Base-by-base conservation (phyloP, 2,113 vertebrate species). In the Eretmodus cyanostictus region DNA sequence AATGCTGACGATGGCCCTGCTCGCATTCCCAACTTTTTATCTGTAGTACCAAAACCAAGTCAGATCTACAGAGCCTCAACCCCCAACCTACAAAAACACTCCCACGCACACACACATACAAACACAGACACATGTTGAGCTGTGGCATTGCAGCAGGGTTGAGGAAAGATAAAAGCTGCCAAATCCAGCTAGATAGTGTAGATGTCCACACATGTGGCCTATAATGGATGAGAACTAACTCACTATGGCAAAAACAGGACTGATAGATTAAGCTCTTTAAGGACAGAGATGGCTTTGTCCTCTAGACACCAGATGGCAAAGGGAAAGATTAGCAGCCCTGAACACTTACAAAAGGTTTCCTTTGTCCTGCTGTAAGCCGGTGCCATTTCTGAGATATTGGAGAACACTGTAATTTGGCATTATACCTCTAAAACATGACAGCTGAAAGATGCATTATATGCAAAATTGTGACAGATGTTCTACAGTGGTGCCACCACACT, bases 261-360 rank as follows among this genome's bases (percentile, higher is more conserved):
- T 80, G 82, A 87, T 22, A 90, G 66, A 86, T 88, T 84, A 91
- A 86, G 57, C 22, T 81, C n/a, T 76, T 83, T 88, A 80, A 82
- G 88, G 51, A 94, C 91, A 95, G 87, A 90, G 89, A 84, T 81
- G 89, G 80, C 81, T 91, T 92, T 94, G 95, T 94, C 61, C 87
- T 83, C 82, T 81, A 81, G 57, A 92, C 86, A 92, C 53, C 92
- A 95, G 94, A 93, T 93, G 93, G 92, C 87, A 89, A 91, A 83
- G 87, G 76, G 54, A 82, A 82, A 89, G 91, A 95, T 95, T 89
- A 95, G 90, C 7, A 71, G 53, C 55, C 80, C 79, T 91, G 84
- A 89, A 93, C 86, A 38, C 73, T 36, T 45, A 54, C 91, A 12
- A 92, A 91, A 89, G 89, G 80, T 90, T 92, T 81, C 54, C 87